Base-by-base conservation (phyloP, 2,888 invertebrate genomes). In the Liodrosophila aerea region DNA sequence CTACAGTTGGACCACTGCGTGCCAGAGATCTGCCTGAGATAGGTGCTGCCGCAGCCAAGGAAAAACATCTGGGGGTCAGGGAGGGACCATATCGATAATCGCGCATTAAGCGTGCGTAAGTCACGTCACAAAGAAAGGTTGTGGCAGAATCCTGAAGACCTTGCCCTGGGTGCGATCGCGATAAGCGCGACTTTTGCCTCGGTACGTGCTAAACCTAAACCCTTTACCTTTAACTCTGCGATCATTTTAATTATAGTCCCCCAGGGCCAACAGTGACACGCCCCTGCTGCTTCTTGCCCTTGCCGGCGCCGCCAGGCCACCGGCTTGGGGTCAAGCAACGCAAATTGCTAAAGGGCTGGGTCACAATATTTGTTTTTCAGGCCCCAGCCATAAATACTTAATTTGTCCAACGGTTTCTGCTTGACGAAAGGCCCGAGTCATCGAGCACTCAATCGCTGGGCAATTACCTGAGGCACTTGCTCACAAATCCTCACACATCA, bases 151-250 rank as follows among this genome's bases (percentile, higher is more conserved):
- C 12, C 1, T 45, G 40, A 54, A 49, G 85, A 88, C 87, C 88
- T 87, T 88, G 87, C 87, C 87, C 86, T 85, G 83, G 87, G 87
- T 83, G 81, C 68, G 75, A 81, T 81, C 81, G 84, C 81, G 81
- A 81, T 81, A 81, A 85, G 86, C 84, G 84, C 83, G 83, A 85
- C 78, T 78, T 81, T 84, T 81, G 82, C 78, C 78, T 78, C 82
- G 81, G 78, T 85, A 85, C 85, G 78, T 78, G 78, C 78, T 78
- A 78, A 82, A 72, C 72, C 85, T 78, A 46, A 31, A 29, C 8
- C 29, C 29, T 29, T 8, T 8, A 29, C 5, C 29, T 9, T 29
- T 62, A 43, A 41, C 75, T 66, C 11, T 49, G 82, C 63, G 73
- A 82, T 78, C 85, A 85, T 78, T 78, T 78, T 78, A 78, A 78